Base-by-base conservation (phyloP, 1,140 invertebrate genomes). In the Pachyrhynchus sulphureomaculatus region DNA sequence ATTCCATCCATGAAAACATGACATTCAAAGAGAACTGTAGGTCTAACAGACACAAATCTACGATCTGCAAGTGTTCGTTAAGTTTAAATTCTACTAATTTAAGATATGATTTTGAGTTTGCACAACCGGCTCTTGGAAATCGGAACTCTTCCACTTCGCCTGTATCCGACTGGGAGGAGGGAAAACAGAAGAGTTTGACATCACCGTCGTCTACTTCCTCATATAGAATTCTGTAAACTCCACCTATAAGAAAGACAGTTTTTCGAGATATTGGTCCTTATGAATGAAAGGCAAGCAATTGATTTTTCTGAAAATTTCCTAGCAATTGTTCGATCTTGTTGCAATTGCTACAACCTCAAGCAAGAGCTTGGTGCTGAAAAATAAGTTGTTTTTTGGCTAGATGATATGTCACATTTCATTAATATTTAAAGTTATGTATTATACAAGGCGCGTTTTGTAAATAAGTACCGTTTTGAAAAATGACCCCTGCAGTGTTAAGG, bases 131-230 rank as follows among this genome's bases (percentile, higher is more conserved):
- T 67, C 92, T 80, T 2, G 95, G 95, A 80, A 97, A 98, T 48
- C 94, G 84, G 76, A 93, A 96, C 73, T 95, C 90, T 75, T 96
- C 94, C 8, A 92, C 82, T 66, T 92, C 88, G 1, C 89, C 87
- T 18, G 84, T 84, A 67, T 85, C 85, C 36, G 86, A 84, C 72
- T 86, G 87, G 5, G 88, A 87, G 2, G 90, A 92, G 0, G 93
- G 89, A 67, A 96, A 92, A 73, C 89, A 90, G 68, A 95, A 88
- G 62, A 97, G 85, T 70, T 95, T 94, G 8, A 98, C 96, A 57
- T 93, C 88, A 55, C 88, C 89, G 76, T 99, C 95, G 72, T 99
- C 95, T 0, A 97, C 92, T 78, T 97, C 94, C 79, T 99, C 96
- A 73, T 95, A 98, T 12, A 98, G 83, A 78, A 99, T 92, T 70